Base-by-base conservation (phyloP, 2,797 vertebrate species). In the Paramormyrops hopkinsi region DNA sequence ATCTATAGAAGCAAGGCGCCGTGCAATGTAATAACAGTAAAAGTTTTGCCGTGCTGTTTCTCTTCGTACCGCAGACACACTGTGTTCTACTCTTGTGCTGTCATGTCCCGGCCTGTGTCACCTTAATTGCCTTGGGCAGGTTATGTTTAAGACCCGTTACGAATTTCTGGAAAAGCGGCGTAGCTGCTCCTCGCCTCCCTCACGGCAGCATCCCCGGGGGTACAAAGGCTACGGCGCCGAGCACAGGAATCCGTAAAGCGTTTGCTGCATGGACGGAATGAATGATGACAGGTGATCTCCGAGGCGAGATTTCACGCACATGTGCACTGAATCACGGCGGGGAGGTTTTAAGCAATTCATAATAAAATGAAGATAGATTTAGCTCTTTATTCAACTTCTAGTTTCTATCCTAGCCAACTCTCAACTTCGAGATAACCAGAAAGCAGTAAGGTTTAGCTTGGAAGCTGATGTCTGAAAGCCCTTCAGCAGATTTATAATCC, bases 101-200 rank as follows among this genome's bases (percentile, higher is more conserved):
- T 89, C 92, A 94, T 92, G 93, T 91, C 76, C 41, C 76, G 17
- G 41, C 12, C 84, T 54, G 25, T 54, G 29, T 53, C 51, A 53
- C 25, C 48, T 17, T 86, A 33, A 86, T 51, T 53, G 53, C 19
- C 17, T 54, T 5, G n/a, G 29, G 86, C 86, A 62, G 86, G 51
- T 87, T 56, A 3, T 56, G 33, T 19, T 56, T 87, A 59, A 56
- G 4, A 59, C 33, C 33, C 17, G 29, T n/a, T 87, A 9, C 25
- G 17, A 87, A 44, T 56, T n/a, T 19, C 51, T 87, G 37, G 33
- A 87, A 44, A 44, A 87, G 22, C 53, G 33, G 33, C 25, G 12
- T 86, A 92, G 76, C 93, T 93, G 92, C 92, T 92, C 93, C 94
- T 91, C 93, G 90, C 90, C 94, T 89, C 93, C 94, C 91, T 94